phyloP scores from a whole-genome alignment of 2,113 vertebrate genomes.

The Gopherus evgoodei region DNA sequence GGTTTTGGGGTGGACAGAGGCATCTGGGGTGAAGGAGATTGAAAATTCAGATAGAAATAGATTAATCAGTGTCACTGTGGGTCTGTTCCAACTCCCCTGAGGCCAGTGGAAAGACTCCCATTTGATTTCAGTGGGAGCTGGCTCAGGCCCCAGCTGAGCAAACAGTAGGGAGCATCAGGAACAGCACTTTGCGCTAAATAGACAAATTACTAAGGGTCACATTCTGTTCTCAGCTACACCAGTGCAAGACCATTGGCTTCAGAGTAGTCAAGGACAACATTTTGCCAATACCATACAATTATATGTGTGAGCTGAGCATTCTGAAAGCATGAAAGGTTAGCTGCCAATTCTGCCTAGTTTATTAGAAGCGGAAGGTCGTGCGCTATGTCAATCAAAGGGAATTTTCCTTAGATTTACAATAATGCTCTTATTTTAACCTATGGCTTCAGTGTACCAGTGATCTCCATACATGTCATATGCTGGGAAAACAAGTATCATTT shows the following conservation, averaged over 20 bases:
- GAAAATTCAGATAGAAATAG: not conserved
- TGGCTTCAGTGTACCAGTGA: not conserved
- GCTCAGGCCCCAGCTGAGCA: not conserved
- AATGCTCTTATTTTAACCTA: not conserved
- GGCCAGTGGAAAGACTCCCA: not conserved
- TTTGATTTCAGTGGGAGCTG: not conserved
- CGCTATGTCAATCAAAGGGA: not conserved
- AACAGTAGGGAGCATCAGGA: not conserved
- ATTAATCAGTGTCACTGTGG: not conserved
- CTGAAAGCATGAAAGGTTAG: not conserved
- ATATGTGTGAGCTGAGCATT: not conserved
- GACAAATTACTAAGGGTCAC: not conserved
- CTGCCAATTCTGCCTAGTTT: not conserved
- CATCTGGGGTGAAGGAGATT: not conserved
- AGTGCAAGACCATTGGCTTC: not conserved
- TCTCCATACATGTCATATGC: rapidly evolving
- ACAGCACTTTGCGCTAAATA: not conserved
- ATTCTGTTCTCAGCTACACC: not conserved
- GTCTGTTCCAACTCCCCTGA: not conserved
- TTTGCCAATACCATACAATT: not conserved
- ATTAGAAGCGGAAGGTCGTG: not conserved
- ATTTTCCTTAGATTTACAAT: not conserved
- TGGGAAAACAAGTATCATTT: not conserved
- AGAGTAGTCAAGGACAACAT: not conserved
- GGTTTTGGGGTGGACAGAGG: not conserved